Evolutionary conservation across 2,113 vertebrate species (phyloP).

Genomic region (Montifringilla adamsi): DNA sequence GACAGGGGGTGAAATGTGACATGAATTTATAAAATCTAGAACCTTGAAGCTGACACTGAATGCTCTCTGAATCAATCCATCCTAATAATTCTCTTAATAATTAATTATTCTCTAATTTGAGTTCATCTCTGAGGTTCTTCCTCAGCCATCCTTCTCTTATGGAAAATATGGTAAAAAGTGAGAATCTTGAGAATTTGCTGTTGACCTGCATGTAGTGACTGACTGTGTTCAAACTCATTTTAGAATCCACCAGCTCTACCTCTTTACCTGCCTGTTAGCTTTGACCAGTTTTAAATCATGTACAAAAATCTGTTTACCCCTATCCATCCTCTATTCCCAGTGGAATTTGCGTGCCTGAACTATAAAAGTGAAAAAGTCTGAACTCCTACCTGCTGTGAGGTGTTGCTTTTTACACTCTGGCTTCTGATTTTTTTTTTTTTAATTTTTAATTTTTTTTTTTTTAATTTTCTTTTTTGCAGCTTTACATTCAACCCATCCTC

Average conservation of each 20-base stretch:
- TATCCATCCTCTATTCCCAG: background rate
- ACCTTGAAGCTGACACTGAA: background rate
- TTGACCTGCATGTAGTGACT: background rate
- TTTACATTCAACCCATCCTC: conserved; percentile 90
- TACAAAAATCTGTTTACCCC: background rate
- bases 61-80: background rate
- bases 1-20: background rate
- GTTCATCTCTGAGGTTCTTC: background rate
- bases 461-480: conserved; percentile 63
- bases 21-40: conserved; percentile 4
- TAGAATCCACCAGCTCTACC: background rate
- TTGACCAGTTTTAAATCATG: background rate
- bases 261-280: background rate
- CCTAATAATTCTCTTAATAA: background rate
- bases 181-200: background rate
- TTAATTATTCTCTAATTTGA: background rate
- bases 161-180: background rate
- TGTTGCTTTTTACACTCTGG: background rate
- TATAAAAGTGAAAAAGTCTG: background rate
- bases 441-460: background rate
- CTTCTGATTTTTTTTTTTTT: background rate
- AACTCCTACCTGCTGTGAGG: background rate
- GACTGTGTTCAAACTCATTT: background rate
- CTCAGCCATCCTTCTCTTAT: background rate
- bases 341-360: background rate